Evolutionary conservation across 2,888 invertebrate species (phyloP).

Genomic region (Tromatobia lineatoria): DNA sequence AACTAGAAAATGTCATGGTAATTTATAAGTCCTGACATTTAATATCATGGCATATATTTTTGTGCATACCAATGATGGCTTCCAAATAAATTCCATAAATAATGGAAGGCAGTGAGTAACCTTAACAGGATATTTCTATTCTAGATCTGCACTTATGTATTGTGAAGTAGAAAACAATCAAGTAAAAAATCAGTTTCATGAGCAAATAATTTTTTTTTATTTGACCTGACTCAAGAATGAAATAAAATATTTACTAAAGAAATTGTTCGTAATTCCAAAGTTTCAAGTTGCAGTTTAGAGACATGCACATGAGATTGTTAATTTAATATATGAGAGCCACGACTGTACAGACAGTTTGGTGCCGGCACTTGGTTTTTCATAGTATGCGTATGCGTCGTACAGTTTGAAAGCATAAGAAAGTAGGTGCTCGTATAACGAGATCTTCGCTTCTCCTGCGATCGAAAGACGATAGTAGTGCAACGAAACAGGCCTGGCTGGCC

Average conservation of each 20-base stretch:
- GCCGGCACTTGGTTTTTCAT: conserved; percentile 28
- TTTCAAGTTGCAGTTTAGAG: background rate
- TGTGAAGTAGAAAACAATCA: background rate
- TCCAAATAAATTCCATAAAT: no score
- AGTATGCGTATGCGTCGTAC: conserved; percentile 16
- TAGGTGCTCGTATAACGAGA: conserved; percentile 61
- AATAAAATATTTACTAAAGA: no score
- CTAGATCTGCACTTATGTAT: background rate
- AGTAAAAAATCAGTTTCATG: background rate
- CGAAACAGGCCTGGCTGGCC: conserved; percentile 39
- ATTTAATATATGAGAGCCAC: background rate
- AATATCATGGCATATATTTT: no score
- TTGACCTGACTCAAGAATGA: no score
- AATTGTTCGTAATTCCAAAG: background rate
- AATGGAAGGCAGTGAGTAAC: no score
- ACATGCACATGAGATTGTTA: background rate
- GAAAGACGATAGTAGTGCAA: conserved; percentile 37
- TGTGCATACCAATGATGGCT: no score
- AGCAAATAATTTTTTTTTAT: background rate
- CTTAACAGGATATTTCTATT: background rate
- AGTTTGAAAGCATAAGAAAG: conserved; percentile 30
- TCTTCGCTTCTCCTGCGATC: conserved; percentile 51
- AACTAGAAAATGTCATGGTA: no score
- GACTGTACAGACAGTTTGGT: conserved; percentile 6
- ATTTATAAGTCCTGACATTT: no score